A percentile compares a stretch with the other conserved stretches of the same genome.
Conservation (phyloP, 1,140 invertebrate species). For the Daktulosphaira vitifoliae region DNA sequence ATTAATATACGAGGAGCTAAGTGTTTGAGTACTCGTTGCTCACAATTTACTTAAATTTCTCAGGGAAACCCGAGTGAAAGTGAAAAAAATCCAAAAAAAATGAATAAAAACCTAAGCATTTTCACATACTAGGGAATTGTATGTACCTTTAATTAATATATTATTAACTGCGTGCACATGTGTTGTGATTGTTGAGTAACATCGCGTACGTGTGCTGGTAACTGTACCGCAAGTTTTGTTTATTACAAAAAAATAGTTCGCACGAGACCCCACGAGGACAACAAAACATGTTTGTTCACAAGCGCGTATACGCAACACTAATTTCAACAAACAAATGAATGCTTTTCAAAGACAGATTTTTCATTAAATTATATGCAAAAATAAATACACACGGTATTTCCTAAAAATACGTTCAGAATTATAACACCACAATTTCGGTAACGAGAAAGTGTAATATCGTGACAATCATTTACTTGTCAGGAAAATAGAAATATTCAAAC, state of each 20-base stretch:
- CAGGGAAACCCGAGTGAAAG: slow-evolving; percentile 5
- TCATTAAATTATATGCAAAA: too few species aligned
- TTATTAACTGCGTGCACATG: not conserved
- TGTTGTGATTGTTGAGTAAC: slow-evolving; percentile 4
- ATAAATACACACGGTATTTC: too few species aligned
- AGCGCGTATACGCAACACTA: too few species aligned
- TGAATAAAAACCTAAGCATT: not conserved
- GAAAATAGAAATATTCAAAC: too few species aligned
- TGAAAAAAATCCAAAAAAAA: slow-evolving; percentile 22
- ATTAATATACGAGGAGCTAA: not conserved
- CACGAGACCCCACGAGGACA: too few species aligned
- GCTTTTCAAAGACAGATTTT: too few species aligned
- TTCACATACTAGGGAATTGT: slow-evolving; percentile 4
- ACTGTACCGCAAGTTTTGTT: not conserved
- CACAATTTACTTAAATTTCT: not conserved
- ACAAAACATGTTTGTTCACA: too few species aligned
- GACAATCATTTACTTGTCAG: too few species aligned
- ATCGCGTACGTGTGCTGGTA: not conserved
- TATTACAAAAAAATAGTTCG: slow-evolving; percentile 2
- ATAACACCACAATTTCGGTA: too few species aligned
- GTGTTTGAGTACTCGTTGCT: not conserved
- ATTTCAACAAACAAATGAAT: too few species aligned
- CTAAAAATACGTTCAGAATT: too few species aligned
- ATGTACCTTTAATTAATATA: not conserved
- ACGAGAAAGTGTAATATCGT: too few species aligned